phyloP scores from a whole-genome alignment of 2,113 vertebrate species.

The Romanogobio albipinnatus region DNA sequence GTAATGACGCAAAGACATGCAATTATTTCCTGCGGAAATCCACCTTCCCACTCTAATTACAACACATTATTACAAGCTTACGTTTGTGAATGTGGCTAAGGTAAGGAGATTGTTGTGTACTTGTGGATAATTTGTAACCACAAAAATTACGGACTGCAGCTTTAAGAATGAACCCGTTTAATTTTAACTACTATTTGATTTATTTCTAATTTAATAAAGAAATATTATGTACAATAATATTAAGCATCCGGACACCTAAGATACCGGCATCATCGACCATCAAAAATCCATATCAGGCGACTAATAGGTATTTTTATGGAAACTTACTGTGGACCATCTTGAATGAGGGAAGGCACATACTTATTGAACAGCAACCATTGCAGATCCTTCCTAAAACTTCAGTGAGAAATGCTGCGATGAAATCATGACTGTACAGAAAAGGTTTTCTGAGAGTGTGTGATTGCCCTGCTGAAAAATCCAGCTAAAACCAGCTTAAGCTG shows the following conservation, averaged over 20 bases:
- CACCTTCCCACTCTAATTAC: too few species aligned
- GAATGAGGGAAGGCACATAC: conserved; percentile 87
- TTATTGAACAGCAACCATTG: conserved; percentile 85
- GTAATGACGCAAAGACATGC: too few species aligned
- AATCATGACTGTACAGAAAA: neutral
- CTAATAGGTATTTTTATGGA: neutral
- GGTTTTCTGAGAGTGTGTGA: neutral
- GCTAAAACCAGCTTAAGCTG: too few species aligned
- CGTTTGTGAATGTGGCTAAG: too few species aligned
- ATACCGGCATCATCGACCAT: neutral
- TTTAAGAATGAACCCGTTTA: neutral
- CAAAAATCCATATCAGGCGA: neutral
- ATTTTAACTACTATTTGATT: neutral
- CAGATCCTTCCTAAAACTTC: conserved; percentile 82
- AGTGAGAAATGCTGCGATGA: neutral
- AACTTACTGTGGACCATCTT: conserved; percentile 90
- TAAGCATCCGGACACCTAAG: too few species aligned
- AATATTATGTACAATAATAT: too few species aligned
- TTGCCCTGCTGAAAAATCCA: too few species aligned
- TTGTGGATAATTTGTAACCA: too few species aligned
- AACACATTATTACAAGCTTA: too few species aligned
- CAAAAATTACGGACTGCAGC: too few species aligned
- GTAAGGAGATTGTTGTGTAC: too few species aligned
- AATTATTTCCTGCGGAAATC: too few species aligned
- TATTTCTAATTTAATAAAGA: neutral